Evolutionary conservation across 2,888 invertebrate species (phyloP).

Genomic region (Crepidodera aurea): DNA sequence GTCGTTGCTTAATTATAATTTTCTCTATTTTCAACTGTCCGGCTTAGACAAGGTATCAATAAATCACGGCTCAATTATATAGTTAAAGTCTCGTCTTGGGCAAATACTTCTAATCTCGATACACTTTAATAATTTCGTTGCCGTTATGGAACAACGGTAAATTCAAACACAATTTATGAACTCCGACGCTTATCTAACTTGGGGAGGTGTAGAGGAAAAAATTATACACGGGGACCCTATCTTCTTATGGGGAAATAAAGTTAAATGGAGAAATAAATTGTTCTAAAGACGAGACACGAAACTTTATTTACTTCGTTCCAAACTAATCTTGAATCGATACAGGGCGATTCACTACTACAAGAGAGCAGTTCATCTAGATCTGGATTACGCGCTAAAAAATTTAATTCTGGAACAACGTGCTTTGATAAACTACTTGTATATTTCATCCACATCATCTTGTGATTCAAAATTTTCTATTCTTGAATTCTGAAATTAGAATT

Average conservation of each 20-base stretch:
- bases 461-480: no score
- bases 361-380: no score
- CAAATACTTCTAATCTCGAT: conserved; percentile 23
- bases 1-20: conserved; percentile 18
- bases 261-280: no score
- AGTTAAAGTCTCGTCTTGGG: conserved; percentile 9
- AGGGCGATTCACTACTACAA: no score
- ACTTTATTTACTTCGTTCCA: no score
- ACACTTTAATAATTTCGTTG: conserved; percentile 27
- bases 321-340: no score
- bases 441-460: no score
- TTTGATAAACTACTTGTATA: no score
- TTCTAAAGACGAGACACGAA: no score
- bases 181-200: conserved; percentile 14
- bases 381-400: no score
- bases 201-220: neutral
- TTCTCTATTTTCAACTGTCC: conserved; percentile 10
- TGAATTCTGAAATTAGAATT: no score
- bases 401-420: no score
- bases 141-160: conserved; percentile 28
- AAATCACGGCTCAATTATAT: conserved; percentile 24
- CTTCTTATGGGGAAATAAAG: neutral
- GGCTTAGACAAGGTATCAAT: conserved; percentile 5
- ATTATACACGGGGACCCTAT: neutral
- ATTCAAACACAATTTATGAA: conserved; percentile 19